Evolutionary conservation across 2,888 invertebrate genomes (phyloP), one percentile per base, ranked within the genome.

Genomic region (Celastrina argiolus): DNA sequence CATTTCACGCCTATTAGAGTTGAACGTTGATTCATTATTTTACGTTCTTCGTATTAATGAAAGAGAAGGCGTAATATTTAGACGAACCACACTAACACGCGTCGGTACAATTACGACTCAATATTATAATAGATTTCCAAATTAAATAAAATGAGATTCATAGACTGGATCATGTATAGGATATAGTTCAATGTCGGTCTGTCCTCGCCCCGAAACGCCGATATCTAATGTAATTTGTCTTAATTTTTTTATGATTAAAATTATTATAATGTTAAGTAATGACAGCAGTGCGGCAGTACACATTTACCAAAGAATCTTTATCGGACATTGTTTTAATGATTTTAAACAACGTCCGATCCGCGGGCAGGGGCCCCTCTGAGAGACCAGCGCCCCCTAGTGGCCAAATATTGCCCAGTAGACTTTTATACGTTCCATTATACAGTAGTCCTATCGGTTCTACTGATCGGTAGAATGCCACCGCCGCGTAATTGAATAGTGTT

Each of bases 401-500:
- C 7, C 36, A 10, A 36, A 7, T 36, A 36, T 2, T 10, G 36
- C 8, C 36, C 2, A 2, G 28, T 2, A 28, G 0, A 5, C 28
- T 28, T 2, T 28, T 28, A 28, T 28, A 28, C 5, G 28, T 5
- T 36, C 10, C 10, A 36, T 36, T 36, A 14, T 26, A 45, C 18
- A 1, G 18, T 10, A 45, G 45, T 8, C 45, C 18, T 16, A 45
- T 5, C 26, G 26, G 5, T 5, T 51, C 12, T 16, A 51, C 22
- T 18, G 10, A 14, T 51, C 12, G 51, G 51, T 51, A 51, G 1
- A 51, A 14, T 22, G 51, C 68, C 63, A 59, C 75, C 74, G 75
- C 71, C 78, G 74, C 78, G 77, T 79, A 72, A 83, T 80, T 80
- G 76, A 79, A 86, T 84, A 87, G 85, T 85, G 84, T 80, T 84